Percentiles rank a stretch among this genome's conserved stretches.
Evolutionary conservation across 2,113 vertebrate species (phyloP).

Genomic region (Tor tambroides): DNA sequence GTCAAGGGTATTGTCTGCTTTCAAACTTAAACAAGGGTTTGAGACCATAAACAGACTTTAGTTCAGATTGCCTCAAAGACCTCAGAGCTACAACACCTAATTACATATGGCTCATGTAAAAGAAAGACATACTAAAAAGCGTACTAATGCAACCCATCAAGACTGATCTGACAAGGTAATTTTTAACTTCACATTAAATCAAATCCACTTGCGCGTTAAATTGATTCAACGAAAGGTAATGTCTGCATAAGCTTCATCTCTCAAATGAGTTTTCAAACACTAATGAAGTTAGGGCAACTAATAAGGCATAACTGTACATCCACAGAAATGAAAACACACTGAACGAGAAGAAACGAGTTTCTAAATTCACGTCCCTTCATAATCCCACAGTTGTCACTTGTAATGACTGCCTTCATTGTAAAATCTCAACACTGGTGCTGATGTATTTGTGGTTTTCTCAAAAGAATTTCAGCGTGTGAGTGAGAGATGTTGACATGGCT

Average conservation of each 20-base stretch:
- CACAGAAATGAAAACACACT: constrained; percentile 9
- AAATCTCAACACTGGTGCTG: constrained; percentile 35
- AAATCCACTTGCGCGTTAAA: neutral
- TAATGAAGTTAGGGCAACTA: neutral
- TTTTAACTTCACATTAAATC: neutral
- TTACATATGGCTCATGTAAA: neutral
- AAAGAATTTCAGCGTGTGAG: constrained; percentile 62
- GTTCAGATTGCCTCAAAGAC: neutral
- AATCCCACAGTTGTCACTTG: neutral
- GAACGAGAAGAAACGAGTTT: neutral
- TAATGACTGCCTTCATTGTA: constrained; percentile 37
- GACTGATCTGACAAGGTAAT: too few relatives aligned
- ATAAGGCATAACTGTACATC: constrained; percentile 31
- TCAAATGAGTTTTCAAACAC: neutral
- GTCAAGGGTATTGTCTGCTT: constrained; percentile 6
- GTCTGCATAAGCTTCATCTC: too few relatives aligned
- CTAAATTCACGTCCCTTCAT: constrained; percentile 32
- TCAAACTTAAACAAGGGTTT: neutral
- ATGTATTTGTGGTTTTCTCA: constrained; percentile 63
- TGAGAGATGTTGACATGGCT: constrained; percentile 64
- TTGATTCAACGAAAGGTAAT: neutral
- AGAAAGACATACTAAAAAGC: neutral
- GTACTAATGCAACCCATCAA: neutral
- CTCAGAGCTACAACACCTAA: constrained; percentile 6
- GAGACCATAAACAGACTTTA: constrained; percentile 17